Conservation (phyloP, 2,113 vertebrate genomes). For the Chlamydotis undulata region DNA sequence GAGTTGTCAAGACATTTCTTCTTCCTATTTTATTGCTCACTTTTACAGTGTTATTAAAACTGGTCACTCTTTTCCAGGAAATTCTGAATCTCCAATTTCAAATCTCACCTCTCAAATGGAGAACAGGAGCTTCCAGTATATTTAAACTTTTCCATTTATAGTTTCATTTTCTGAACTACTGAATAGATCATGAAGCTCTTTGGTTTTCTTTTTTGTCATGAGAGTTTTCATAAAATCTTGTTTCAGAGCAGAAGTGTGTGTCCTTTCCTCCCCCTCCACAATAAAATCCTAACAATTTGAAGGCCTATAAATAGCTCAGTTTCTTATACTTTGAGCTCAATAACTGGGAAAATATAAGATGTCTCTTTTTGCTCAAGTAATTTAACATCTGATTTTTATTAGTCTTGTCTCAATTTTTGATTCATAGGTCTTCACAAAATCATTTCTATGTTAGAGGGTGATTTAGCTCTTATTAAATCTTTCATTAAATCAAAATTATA, state of each 20-base stretch:
- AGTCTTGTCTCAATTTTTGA: neutral
- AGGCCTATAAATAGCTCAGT: neutral
- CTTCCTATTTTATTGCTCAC: constrained; percentile 8
- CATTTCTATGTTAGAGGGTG: neutral
- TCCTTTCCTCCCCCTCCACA: neutral
- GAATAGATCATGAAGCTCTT: neutral
- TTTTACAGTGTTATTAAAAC: constrained; percentile 6
- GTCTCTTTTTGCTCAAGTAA: neutral
- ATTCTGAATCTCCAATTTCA: constrained; percentile 35
- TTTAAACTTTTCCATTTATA: neutral
- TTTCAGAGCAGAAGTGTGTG: neutral
- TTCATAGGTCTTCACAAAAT: neutral
- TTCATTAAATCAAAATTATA: neutral
- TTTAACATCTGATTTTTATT: neutral
- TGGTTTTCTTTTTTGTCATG: neutral
- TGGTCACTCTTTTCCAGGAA: constrained; percentile 19
- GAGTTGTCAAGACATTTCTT: neutral
- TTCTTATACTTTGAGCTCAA: neutral
- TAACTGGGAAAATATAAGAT: neutral
- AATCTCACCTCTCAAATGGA: neutral
- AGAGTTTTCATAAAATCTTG: neutral
- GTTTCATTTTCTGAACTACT: constrained; percentile 3
- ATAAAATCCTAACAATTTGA: neutral
- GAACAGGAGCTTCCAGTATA: neutral
- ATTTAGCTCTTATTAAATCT: neutral